phyloP scores from a whole-genome alignment of 2,113 vertebrate species.

The Synodontis membranacea region DNA sequence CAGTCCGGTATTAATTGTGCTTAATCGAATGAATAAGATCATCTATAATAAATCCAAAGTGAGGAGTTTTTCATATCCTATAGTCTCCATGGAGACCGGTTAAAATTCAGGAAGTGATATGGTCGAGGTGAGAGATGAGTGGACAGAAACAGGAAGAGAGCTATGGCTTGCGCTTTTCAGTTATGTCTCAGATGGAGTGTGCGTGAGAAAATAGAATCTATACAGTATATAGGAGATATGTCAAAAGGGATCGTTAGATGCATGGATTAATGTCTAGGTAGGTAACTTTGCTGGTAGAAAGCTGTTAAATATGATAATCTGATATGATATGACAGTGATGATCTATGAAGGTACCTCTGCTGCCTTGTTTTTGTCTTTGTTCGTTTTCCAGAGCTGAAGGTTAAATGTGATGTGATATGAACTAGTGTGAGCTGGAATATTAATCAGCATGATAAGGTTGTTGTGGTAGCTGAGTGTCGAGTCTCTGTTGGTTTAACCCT shows the following conservation, averaged over 20 bases:
- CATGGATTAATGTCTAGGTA: background rate
- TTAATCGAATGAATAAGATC: background rate
- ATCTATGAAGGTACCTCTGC: background rate
- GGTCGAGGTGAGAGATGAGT: slow-evolving; percentile 24
- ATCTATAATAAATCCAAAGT: background rate
- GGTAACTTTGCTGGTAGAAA: background rate
- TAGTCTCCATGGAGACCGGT: slow-evolving; percentile 32
- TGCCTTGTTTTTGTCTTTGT: background rate
- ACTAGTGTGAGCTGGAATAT: background rate
- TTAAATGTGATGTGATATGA: slow-evolving; percentile 6
- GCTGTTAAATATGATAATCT: background rate
- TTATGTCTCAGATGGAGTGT: background rate
- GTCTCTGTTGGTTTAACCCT: background rate
- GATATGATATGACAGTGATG: too few species aligned
- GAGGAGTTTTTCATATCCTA: slow-evolving; percentile 13
- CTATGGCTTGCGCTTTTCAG: background rate
- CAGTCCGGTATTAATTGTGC: background rate
- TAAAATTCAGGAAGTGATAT: slow-evolving; percentile 43
- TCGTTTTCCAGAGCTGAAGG: background rate
- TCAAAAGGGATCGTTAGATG: background rate
- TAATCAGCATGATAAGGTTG: slow-evolving; percentile 8
- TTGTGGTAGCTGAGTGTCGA: background rate
- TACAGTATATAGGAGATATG: background rate
- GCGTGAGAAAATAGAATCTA: background rate
- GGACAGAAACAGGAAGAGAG: slow-evolving; percentile 42